These are phyloP conservation scores for Cyprinodon brontotheroides DNA, from an alignment of 2,113 vertebrate genomes.

Conservation along the genomic window DNA sequence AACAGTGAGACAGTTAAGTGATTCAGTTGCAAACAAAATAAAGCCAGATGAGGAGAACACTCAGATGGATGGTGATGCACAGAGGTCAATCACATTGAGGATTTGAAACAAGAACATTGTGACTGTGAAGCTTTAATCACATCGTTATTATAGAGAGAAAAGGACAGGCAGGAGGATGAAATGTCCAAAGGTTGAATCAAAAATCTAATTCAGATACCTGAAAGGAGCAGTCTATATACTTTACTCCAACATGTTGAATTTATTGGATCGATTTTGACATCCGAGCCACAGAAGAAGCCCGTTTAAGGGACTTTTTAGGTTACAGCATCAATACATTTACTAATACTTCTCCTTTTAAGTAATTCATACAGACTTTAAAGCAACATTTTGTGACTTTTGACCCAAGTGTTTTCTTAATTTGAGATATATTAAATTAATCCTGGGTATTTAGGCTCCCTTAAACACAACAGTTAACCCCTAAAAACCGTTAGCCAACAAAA, in stretches of 20 bases:
- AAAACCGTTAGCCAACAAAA: too few relatives aligned
- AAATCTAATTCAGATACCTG: background rate
- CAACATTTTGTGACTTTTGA: too few relatives aligned
- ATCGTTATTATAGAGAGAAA: background rate
- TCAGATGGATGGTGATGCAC: conserved; percentile 22
- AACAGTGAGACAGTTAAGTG: conserved; percentile 12
- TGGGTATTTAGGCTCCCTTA: too few relatives aligned
- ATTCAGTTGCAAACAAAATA: conserved; percentile 15
- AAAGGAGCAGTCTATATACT: background rate
- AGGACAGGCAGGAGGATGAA: background rate
- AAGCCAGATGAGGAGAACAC: conserved; percentile 21
- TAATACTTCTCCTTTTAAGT: too few relatives aligned
- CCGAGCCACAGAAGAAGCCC: too few relatives aligned
- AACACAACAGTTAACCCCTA: too few relatives aligned
- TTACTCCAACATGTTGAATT: background rate
- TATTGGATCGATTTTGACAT: too few relatives aligned
- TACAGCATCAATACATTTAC: too few relatives aligned
- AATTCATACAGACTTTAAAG: too few relatives aligned
- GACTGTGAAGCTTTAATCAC: conserved; percentile 7
- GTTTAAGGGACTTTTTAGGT: too few relatives aligned
- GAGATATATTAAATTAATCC: too few relatives aligned
- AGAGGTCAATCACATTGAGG: background rate
- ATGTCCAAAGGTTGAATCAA: background rate
- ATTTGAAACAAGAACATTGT: conserved; percentile 1
- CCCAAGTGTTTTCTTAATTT: too few relatives aligned